These are phyloP conservation scores for Dendroctonus ponderosae DNA, from an alignment of 1,140 invertebrate genomes.

Conservation along the genomic window DNA sequence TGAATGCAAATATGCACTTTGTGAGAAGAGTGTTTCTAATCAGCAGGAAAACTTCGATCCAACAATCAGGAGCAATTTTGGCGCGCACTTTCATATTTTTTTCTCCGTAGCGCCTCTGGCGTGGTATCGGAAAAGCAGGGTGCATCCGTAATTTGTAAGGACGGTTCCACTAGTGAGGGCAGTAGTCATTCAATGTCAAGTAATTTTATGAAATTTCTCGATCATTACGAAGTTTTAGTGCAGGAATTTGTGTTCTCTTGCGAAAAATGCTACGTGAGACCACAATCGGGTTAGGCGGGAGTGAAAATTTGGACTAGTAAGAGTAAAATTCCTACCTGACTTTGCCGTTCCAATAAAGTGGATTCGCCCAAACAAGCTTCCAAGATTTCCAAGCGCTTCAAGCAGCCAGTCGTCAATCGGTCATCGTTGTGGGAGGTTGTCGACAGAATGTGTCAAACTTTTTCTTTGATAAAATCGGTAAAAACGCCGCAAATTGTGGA, in stretches of 20 bases:
- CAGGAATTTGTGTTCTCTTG: neutral
- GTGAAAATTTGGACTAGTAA: neutral
- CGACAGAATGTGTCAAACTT: conserved; percentile 51
- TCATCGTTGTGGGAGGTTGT: conserved; percentile 46
- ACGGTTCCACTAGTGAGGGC: conserved; percentile 33
- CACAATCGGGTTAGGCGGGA: neutral
- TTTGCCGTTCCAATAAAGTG: conserved; percentile 41
- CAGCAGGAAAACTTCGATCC: too few species aligned
- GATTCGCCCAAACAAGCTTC: conserved; percentile 52
- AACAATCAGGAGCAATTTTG: conserved; percentile 11
- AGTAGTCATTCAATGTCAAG: conserved; percentile 21
- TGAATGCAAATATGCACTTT: too few species aligned
- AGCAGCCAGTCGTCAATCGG: conserved; percentile 51
- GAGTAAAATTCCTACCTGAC: conserved; percentile 15
- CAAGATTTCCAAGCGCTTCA: conserved; percentile 47
- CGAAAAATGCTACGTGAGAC: neutral
- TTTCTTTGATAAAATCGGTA: conserved; percentile 48
- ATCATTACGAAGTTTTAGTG: neutral
- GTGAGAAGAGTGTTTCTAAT: too few species aligned
- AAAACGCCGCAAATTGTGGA: conserved; percentile 41
- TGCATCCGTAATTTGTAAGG: conserved; percentile 26
- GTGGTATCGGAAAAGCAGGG: neutral
- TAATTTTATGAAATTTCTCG: conserved; percentile 3
- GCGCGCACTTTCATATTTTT: conserved; percentile 17
- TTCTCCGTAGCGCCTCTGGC: neutral